Evolutionary conservation across 2,888 invertebrate genomes (phyloP).

Genomic region (Agrotis ipsilon): DNA sequence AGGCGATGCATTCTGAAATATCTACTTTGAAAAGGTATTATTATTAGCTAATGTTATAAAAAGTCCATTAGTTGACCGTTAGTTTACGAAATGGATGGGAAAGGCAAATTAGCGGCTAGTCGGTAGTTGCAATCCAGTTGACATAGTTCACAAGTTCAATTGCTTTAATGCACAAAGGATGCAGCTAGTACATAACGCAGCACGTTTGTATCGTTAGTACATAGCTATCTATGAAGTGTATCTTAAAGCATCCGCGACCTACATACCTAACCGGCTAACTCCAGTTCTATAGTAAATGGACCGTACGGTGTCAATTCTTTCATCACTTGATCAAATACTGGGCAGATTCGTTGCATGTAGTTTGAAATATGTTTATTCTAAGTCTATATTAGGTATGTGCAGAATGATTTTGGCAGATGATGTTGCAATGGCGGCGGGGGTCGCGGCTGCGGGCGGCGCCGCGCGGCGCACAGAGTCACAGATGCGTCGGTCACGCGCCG

Average conservation of each 20-base stretch:
- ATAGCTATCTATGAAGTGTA: slow-evolving; percentile 43
- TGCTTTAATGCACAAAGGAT: slow-evolving; percentile 44
- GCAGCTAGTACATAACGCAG: slow-evolving; percentile 26
- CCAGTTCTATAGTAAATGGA: slow-evolving; percentile 41
- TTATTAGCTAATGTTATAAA: slow-evolving; percentile 10
- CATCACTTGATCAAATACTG: slow-evolving; percentile 54
- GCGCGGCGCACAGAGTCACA: slow-evolving; percentile 64
- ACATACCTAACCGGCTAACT: slow-evolving; percentile 42
- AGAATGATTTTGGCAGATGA: slow-evolving; percentile 69
- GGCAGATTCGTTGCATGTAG: slow-evolving; percentile 40
- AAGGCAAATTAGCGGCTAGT: slow-evolving; percentile 8
- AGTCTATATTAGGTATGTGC: slow-evolving; percentile 66
- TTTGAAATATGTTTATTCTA: slow-evolving; percentile 56
- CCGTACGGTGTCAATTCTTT: slow-evolving; percentile 45
- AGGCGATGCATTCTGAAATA: slow-evolving; percentile 22
- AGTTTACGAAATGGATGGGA: slow-evolving; percentile 16
- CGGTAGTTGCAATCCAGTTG: slow-evolving; percentile 19
- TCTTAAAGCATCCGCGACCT: slow-evolving; percentile 59
- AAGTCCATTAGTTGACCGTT: slow-evolving; percentile 7
- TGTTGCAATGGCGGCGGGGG: slow-evolving; percentile 68
- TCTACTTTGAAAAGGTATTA: background rate
- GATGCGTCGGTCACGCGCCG: slow-evolving; percentile 82
- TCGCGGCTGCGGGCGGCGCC: slow-evolving; percentile 65
- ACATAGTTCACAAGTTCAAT: slow-evolving; percentile 36
- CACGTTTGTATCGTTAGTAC: slow-evolving; percentile 38